A percentile compares a stretch with the other conserved stretches of the same genome.
Evolutionary conservation across 2,113 vertebrate genomes (phyloP).

Genomic region (Dasyurus viverrinus): DNA sequence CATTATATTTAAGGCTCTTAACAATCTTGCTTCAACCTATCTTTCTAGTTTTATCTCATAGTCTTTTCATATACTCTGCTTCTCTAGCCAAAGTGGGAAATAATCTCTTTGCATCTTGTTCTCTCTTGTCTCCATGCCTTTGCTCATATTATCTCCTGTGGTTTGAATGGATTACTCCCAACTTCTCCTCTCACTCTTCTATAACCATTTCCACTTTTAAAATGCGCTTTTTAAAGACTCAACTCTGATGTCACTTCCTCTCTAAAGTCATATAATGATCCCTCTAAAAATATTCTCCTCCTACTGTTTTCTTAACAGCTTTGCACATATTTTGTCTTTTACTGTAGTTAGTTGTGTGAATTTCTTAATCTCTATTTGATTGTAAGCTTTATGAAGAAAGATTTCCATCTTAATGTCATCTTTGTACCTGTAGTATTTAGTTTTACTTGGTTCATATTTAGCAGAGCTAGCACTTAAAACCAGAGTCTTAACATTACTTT

Average conservation of each 20-base stretch:
- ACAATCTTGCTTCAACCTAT: not conserved
- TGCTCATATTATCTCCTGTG: not conserved
- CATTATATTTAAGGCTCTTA: not conserved
- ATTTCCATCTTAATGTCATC: not conserved
- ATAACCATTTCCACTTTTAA: not conserved
- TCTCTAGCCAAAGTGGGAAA: not conserved
- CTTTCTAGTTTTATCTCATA: not conserved
- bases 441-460: not conserved
- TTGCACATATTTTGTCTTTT: not conserved
- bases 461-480: not conserved
- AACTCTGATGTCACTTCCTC: not conserved
- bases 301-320: not conserved
- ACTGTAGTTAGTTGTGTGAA: not conserved
- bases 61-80: not conserved
- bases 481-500: not conserved
- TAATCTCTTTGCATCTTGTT: no score
- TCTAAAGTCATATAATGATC: not conserved
- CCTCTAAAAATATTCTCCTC: not conserved
- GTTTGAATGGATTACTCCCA: not conserved
- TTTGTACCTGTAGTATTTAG: not conserved
- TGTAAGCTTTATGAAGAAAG: not conserved
- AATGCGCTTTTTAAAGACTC: not conserved
- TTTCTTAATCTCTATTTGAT: not conserved
- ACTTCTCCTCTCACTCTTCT: not conserved
- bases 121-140: not conserved